Evolutionary conservation across 92 coral and sea anemone species (phyloP), one percentile per base, ranked within the genome.

Genomic region (Montipora capitata): DNA sequence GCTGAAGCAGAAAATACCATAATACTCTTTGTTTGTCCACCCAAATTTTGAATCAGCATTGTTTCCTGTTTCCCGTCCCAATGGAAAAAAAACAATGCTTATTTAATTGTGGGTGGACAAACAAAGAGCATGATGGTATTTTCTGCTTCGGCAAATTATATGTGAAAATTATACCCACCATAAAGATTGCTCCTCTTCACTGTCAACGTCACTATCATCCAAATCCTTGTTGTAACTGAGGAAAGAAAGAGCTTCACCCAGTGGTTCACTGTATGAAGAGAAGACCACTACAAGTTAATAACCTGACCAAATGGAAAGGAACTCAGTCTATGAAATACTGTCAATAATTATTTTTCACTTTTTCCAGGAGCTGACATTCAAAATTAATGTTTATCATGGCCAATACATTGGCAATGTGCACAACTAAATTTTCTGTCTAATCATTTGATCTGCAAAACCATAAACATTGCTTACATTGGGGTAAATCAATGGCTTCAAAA

Each of bases 181-280:
- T 35, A 75, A 15, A 2, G 45, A 15, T 39, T 75, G 16, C 18
- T 75, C 80, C 65, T 75, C 80, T 75, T 75, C 64, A 75, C 80
- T 75, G 16, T 73, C 59, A 73, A 45, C n/a, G 16, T 75, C 80
- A 49, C 44, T 38, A 38, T 75, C 12, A 51, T 48, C 80, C 8
- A 51, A 18, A 39, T 51, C 65, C 11, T 15, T 27, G 64, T 75
- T 2, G 13, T 51, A n/a, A 43, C 51, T 51, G 16, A 75, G 80
- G 10, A 18, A 27, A 7, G 13, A 1, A 56, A 69, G 17, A 15
- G 80, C 80, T 49, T 75, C 80, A 9, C 51, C 41, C 66, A 75
- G 66, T 75, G 45, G 62, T 51, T 16, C 42, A 14, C 80, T 75
- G 63, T 74, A 45, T 40, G 20, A 52, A 45, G 51, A 45, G 51